phyloP scores from a whole-genome alignment of 2,888 invertebrate genomes.

The Calameuta pallipes region DNA sequence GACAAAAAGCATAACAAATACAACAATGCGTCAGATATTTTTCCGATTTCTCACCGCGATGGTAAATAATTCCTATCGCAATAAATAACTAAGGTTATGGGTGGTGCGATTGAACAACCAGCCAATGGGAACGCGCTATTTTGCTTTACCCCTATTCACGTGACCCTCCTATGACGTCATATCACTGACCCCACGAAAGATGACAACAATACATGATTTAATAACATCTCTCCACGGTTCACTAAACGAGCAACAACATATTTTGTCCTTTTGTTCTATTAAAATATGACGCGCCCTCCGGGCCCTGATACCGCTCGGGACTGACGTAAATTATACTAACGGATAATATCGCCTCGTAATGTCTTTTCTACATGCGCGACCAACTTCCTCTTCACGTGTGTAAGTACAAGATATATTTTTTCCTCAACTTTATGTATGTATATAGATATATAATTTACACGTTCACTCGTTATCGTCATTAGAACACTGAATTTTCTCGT shows the following conservation, averaged over 20 bases:
- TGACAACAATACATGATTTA: conserved; percentile 45
- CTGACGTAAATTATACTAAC: not conserved
- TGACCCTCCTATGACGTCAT: conserved; percentile 52
- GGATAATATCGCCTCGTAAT: not conserved
- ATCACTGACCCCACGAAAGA: conserved; percentile 48
- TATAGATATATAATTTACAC: not conserved
- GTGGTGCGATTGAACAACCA: conserved; percentile 51
- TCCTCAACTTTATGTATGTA: not conserved
- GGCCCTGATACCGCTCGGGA: not conserved
- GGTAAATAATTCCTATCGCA: not conserved
- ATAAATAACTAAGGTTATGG: conserved; percentile 36
- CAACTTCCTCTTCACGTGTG: not conserved
- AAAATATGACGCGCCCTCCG: conserved; percentile 38
- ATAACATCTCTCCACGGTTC: conserved; percentile 27
- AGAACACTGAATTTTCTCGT: not conserved
- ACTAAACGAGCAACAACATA: conserved; percentile 29
- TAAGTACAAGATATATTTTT: not conserved
- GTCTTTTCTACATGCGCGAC: not conserved
- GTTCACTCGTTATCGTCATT: not conserved
- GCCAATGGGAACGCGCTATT: conserved; percentile 47
- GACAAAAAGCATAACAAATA: not conserved
- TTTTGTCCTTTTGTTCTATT: conserved; percentile 35
- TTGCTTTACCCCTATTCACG: conserved; percentile 61
- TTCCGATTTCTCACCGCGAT: not conserved
- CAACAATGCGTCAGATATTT: not conserved